phyloP scores from a whole-genome alignment of 1,140 invertebrate genomes.

The Drosophila fuyamai region DNA sequence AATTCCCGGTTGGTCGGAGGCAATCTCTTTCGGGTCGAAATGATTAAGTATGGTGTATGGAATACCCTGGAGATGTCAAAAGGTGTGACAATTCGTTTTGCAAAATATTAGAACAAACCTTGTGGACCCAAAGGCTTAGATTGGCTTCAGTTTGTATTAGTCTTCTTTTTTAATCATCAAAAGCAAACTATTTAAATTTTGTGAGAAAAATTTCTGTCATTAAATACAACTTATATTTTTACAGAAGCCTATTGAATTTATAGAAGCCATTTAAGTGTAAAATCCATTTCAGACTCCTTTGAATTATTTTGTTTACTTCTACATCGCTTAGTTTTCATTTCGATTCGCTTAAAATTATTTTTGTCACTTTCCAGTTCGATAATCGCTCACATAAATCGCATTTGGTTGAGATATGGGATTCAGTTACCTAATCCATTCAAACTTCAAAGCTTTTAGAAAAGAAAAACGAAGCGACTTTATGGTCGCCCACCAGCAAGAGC shows the following conservation, averaged over 20 bases:
- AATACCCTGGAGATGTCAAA: slow-evolving; percentile 18
- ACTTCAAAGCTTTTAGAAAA: slow-evolving; percentile 7
- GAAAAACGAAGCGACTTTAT: background rate
- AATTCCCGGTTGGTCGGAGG: slow-evolving; percentile 1
- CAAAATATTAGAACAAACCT: background rate
- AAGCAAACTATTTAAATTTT: too few relatives aligned
- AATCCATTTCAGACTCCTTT: background rate
- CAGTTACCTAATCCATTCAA: slow-evolving; percentile 20
- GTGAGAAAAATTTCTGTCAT: too few relatives aligned
- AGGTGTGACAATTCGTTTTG: background rate
- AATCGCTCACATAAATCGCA: slow-evolving; percentile 17
- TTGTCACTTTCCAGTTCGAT: slow-evolving; percentile 2
- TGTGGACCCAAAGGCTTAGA: background rate
- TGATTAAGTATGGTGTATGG: slow-evolving; percentile 27
- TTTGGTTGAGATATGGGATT: slow-evolving; percentile 13
- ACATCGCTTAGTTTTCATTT: slow-evolving; percentile 2
- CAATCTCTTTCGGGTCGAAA: slow-evolving; percentile 13
- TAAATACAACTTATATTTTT: too few relatives aligned
- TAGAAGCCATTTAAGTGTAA: too few relatives aligned
- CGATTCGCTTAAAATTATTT: slow-evolving; percentile 5
- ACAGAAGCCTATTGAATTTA: too few relatives aligned
- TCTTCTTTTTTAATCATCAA: too few relatives aligned
- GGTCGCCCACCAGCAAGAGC: background rate
- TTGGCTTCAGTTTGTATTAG: too few relatives aligned
- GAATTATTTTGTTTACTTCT: slow-evolving; percentile 4